A percentile compares a stretch with the other conserved stretches of the same genome.
phyloP scores from a whole-genome alignment of 2,888 invertebrate species.

The Luperina testacea region DNA sequence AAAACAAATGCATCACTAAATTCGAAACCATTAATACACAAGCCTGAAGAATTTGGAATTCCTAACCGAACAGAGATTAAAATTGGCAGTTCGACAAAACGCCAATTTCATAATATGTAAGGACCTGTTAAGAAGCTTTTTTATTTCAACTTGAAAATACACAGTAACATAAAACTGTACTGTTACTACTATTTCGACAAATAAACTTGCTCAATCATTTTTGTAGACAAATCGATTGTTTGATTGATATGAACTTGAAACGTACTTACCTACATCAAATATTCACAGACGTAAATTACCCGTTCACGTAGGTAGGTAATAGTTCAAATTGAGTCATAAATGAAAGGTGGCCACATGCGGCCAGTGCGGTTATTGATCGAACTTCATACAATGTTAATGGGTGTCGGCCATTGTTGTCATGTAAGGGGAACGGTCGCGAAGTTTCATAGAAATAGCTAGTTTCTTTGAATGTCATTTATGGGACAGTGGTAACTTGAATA shows the following conservation, averaged over 20 bases:
- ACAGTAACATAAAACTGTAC: no score
- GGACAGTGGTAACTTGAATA: neutral
- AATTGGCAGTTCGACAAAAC: no score
- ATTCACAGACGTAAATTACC: conserved; percentile 35
- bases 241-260: conserved; percentile 47
- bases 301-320: conserved; percentile 17
- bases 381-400: conserved; percentile 47
- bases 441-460: conserved; percentile 4
- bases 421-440: neutral
- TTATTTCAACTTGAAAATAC: neutral
- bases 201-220: conserved; percentile 1
- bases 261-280: conserved; percentile 20
- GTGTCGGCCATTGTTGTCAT: conserved; percentile 31
- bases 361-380: conserved; percentile 29
- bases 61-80: no score
- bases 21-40: no score
- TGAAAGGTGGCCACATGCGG: neutral
- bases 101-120: no score
- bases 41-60: no score
- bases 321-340: conserved; percentile 36
- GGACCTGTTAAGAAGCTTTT: no score
- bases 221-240: neutral
- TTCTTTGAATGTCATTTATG: conserved; percentile 11
- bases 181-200: neutral
- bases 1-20: no score